Base-by-base conservation (phyloP, 2,888 invertebrate genomes). In the Hirtodrosophila trivittata region DNA sequence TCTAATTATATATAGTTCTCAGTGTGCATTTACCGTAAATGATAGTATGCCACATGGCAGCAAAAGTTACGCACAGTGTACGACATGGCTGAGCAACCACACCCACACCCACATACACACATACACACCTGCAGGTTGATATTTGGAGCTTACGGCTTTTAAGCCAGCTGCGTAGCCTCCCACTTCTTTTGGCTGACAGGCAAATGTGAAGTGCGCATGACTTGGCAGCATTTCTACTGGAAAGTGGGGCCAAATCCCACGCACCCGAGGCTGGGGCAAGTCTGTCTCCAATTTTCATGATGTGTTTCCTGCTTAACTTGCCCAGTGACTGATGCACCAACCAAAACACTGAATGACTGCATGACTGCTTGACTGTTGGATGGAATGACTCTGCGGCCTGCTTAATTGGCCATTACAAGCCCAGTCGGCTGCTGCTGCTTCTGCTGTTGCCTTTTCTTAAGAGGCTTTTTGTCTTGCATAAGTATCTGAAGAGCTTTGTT, bases 11-110 rank as follows among this genome's bases (percentile, higher is more conserved):
- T 51, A 49, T 67, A 56, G 75, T 62, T 70, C 56, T 57, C 64
- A 57, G 77, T 72, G 80, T 78, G 86, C 78, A 75, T 78, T 85
- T 75, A 83, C 83, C 83, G 86, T 86, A 68, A 85, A 85, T 86
- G 72, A 85, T 71, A 71, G 55, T 63, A 56, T 50, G 71, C 67
- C 83, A 65, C 56, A 62, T 78, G 68, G 43, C 62, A 41, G 42
- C 52, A 58, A 73, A 57, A 54, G 47, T 49, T 32, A 43, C 62
- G 54, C 47, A 60, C 58, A 59, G 18, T 57, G 80, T 72, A 69
- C 49, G 71, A 66, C 72, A 85, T 60, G 81, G 54, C 84, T 68
- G 64, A 66, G 60, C 84, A 60, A 35, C 32, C 52, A 57, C 38
- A 49, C 16, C 41, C 42, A 59, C 28, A 18, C n/a, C 16, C 25